Evolutionary conservation across 2,888 invertebrate genomes (phyloP).

Genomic region (Heliconius ethilla): DNA sequence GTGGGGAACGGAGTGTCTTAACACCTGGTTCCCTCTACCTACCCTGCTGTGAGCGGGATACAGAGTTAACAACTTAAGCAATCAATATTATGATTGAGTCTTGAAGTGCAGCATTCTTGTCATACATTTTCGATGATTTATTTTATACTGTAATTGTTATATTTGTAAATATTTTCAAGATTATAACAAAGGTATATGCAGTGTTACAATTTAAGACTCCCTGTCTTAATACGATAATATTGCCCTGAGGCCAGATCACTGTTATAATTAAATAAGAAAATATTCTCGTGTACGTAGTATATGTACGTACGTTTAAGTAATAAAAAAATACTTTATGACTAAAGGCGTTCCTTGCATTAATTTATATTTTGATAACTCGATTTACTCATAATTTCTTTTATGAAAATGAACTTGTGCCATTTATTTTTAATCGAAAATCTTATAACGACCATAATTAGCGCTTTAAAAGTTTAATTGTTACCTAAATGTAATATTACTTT

Average conservation of each 20-base stretch:
- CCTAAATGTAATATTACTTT: conserved; percentile 1
- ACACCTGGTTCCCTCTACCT: no score
- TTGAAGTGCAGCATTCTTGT: neutral
- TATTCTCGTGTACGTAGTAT: neutral
- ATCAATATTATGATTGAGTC: neutral
- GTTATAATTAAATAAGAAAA: neutral
- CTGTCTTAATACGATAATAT: no score
- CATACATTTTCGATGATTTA: neutral
- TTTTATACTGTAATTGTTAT: neutral
- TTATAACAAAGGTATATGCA: neutral
- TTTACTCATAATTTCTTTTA: conserved; percentile 12
- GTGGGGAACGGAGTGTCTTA: no score
- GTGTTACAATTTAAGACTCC: no score
- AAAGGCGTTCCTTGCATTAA: neutral
- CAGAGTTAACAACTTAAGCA: no score
- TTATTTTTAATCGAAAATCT: conserved; percentile 31
- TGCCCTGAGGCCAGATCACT: neutral
- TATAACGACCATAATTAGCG: conserved; percentile 1
- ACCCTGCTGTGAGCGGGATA: no score
- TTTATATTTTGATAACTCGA: conserved; percentile 14
- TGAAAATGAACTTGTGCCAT: conserved; percentile 12
- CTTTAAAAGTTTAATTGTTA: conserved; percentile 16
- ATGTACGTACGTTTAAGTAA: no score
- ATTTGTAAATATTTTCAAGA: neutral
- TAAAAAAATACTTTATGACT: neutral